Base-by-base conservation (phyloP, 1,140 invertebrate species). In the Rhyacophila brunnea region DNA sequence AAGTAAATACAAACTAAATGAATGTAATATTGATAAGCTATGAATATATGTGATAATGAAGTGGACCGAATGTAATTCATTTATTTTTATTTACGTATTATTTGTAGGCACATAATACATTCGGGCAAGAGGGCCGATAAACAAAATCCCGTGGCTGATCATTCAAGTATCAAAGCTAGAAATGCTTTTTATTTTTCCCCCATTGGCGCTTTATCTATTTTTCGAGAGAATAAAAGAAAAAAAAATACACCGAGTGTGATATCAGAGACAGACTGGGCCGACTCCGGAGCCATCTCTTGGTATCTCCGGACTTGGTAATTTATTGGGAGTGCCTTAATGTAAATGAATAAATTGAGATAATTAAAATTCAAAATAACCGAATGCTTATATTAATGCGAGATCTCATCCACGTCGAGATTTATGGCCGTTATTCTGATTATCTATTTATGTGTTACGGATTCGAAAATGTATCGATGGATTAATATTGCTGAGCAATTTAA, bases 301-400 rank as follows among this genome's bases (percentile, higher is more conserved):
- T 54, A 42, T 45, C 28, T 14, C 13, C 5, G 20, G 40, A 19
- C 52, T 56, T 36, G 11, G 59, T 62, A 52, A 62, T 62, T 62
- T 58, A 62, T 57, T 47, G 60, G 53, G 44, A 52, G 54, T 58
- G 48, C 52, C 60, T 62, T 62, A 62, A 62, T 62, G 60, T 52
- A 62, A 57, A 58, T 58, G 60, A 62, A 62, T 62, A 62, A 62
- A 58, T 62, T 58, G 47, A 62, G 60, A 62, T 62, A 62, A 62
- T 62, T 62, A 62, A 56, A 61, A 61, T 57, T 62, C 35, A 43
- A 62, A 62, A 57, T 57, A 53, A 62, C 52, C 40, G 54, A 60
- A 54, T 42, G 54, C 48, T 48, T 51, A 58, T 57, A 62, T 53
- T 50, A 58, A 53, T 53, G 49, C 60, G 15, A 53, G 59, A 61